Base-by-base conservation (phyloP, 2,888 invertebrate species). In the Sesamia inferens region DNA sequence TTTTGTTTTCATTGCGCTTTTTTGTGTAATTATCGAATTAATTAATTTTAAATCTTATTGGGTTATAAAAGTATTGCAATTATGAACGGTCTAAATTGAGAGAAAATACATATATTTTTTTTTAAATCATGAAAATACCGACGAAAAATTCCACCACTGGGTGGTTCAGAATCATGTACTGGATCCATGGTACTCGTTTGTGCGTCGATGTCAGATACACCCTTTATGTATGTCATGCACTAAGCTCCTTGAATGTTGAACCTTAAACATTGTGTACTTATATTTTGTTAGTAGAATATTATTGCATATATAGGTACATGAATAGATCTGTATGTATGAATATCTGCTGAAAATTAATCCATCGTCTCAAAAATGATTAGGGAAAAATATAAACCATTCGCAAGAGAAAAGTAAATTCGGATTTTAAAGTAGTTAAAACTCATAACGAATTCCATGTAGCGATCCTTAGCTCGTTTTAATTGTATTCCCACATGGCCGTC, bases 401-500 rank as follows among this genome's bases (percentile, higher is more conserved):
- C 5, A 22, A 31, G 55, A 68, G 59, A 65, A 65, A 71, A 64
- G 54, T 48, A 63, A 62, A 62, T 62, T 47, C 58, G 69, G 31
- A 71, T 67, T 68, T 44, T 54, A 76, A 81, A 80, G 71, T 74
- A 68, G 68, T 63, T 76, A 51, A 65, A 70, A 31, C 68, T 80
- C 68, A 62, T 42, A 74, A 66, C 63, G 64, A 78, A 77, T 71
- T 62, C n/a, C 73, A 78, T 83, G 81, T 72, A 71, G 75, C 24
- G 65, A 67, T 79, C 74, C 68, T 85, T 78, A 76, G 73, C 80
- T 75, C 77, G 65, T 82, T 81, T 81, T 84, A 83, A 80, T 85
- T 78, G 76, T 83, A 81, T 83, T 82, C 81, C 78, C 83, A 84
- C 77, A 83, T 83, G 84, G 64, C 83, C 19, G 65, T 65, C 66